phyloP scores from a whole-genome alignment of 2,113 vertebrate species.

The Corydoras maculifer region DNA sequence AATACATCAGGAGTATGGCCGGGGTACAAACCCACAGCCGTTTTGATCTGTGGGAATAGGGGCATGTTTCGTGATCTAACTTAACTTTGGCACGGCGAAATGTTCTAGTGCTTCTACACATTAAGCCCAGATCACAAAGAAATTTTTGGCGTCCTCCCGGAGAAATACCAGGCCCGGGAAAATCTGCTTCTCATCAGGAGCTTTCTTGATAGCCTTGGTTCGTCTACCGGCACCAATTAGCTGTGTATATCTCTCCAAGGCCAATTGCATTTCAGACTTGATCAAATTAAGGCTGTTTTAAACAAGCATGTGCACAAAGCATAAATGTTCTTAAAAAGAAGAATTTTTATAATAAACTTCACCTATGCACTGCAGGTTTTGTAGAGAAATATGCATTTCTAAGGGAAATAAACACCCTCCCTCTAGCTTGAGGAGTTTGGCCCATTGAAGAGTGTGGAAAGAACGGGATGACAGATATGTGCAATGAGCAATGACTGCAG shows the following conservation, averaged over 20 bases:
- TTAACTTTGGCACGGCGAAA: not conserved
- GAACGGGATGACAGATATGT: not conserved
- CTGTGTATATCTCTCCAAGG: constrained; percentile 47
- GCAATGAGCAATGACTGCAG: not conserved
- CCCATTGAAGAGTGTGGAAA: not conserved
- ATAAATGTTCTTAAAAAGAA: not conserved
- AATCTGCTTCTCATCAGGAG: constrained; percentile 51
- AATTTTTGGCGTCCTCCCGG: constrained; percentile 46
- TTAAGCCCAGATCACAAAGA: not conserved
- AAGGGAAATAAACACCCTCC: not conserved
- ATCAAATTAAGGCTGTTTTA: constrained; percentile 45
- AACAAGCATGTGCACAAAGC: constrained; percentile 33
- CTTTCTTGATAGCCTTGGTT: constrained; percentile 40
- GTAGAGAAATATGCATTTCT: constrained; percentile 4
- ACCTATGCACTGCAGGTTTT: not conserved
- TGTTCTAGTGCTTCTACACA: not conserved
- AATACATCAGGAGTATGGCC: constrained; percentile 3
- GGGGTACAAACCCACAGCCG: constrained; percentile 16
- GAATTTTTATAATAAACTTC: constrained; percentile 25
- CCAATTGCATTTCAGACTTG: constrained; percentile 47
- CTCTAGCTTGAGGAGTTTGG: too few species aligned
- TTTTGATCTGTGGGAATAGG: not conserved
- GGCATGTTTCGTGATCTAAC: constrained; percentile 1
- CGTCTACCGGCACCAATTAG: constrained; percentile 37
- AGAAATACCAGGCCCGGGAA: constrained; percentile 27